A percentile compares a stretch with the other conserved stretches of the same genome.
Conservation (phyloP, 2,797 vertebrate genomes). For the Syncerus caffer region DNA sequence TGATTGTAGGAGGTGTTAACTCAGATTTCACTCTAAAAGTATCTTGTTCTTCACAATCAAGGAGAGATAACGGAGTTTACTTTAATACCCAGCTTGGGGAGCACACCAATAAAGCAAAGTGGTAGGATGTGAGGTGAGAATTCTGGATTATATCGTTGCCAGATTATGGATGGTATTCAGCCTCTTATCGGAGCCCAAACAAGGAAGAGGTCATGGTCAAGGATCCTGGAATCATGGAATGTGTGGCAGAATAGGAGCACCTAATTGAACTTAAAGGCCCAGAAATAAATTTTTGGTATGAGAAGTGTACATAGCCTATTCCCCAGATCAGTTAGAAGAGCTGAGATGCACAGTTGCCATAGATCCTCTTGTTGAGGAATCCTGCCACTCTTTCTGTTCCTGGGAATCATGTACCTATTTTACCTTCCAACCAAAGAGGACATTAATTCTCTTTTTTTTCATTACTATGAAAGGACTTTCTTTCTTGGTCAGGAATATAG, state of each 20-base stretch:
- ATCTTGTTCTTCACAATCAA: not conserved
- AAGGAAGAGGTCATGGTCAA: not conserved
- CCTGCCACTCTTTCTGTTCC: not conserved
- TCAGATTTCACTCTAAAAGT: not conserved
- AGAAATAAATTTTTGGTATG: not conserved
- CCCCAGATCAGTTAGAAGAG: not conserved
- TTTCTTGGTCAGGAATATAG: not conserved
- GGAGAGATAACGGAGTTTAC: not conserved
- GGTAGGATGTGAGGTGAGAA: not conserved
- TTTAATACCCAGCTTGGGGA: not conserved
- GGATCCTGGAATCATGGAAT: not conserved
- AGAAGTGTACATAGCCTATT: not conserved
- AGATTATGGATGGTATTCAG: not conserved
- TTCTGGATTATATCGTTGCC: not conserved
- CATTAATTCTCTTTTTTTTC: not conserved
- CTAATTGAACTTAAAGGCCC: not conserved
- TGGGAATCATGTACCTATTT: not conserved
- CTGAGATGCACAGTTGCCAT: not conserved
- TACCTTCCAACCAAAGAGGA: not conserved
- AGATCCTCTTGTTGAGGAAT: not conserved
- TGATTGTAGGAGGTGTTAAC: not conserved
- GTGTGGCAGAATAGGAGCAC: not conserved
- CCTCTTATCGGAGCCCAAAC: not conserved
- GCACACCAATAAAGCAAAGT: not conserved
- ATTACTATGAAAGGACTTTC: not conserved